phyloP scores from a whole-genome alignment of 1,140 invertebrate genomes.

The Drosophila ercepeae region DNA sequence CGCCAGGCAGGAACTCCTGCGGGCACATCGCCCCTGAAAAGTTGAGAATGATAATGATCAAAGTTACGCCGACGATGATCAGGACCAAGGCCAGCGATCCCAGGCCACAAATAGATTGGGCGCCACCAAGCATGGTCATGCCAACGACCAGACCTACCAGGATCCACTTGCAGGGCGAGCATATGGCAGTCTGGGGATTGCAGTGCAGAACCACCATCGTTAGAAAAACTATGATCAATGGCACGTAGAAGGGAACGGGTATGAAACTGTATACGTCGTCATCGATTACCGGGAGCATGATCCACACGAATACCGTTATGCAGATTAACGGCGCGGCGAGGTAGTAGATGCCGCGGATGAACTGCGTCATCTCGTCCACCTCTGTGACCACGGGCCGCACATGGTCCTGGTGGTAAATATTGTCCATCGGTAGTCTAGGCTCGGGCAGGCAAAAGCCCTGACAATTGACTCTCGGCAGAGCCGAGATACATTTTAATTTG shows the following conservation, averaged over 20 bases:
- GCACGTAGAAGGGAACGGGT: slow-evolving; percentile 11
- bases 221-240: slow-evolving; percentile 9
- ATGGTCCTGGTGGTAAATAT: slow-evolving; percentile 17
- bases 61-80: slow-evolving; percentile 3
- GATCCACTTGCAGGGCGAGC: slow-evolving; percentile 30
- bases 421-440: slow-evolving; percentile 12
- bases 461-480: slow-evolving; percentile 15
- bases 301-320: slow-evolving; percentile 3
- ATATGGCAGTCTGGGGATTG: slow-evolving; percentile 2
- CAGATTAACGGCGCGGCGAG: neutral
- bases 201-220: slow-evolving; percentile 20
- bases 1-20: slow-evolving; percentile 31
- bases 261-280: neutral
- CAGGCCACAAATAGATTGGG: neutral
- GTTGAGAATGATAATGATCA: slow-evolving; percentile 15
- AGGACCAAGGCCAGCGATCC: slow-evolving; percentile 1
- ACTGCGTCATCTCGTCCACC: slow-evolving; percentile 17
- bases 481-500: neutral
- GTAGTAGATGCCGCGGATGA: slow-evolving; percentile 24
- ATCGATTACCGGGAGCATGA: neutral
- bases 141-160: neutral
- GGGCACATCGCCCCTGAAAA: slow-evolving; percentile 42
- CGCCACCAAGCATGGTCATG: slow-evolving; percentile 1
- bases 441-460: neutral
- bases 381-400: neutral